A percentile compares a stretch with the other conserved stretches of the same genome.
These are phyloP conservation scores for Lutjanus argentimaculatus DNA, from an alignment of 2,797 vertebrate genomes.

Conservation along the genomic window DNA sequence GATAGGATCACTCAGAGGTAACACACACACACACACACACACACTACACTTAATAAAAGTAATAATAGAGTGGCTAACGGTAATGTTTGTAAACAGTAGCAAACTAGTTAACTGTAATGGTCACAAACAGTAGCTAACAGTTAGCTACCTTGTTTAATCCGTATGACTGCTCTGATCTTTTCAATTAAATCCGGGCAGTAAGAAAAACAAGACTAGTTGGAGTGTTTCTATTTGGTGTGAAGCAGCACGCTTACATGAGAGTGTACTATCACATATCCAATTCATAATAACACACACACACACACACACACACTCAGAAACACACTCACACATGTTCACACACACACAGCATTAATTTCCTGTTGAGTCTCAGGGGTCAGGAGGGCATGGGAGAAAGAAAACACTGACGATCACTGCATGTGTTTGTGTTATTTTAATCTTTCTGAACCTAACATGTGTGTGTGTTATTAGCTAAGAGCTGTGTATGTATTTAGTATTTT, in stretches of 20 bases:
- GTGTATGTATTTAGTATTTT: neutral
- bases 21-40: conserved; percentile 47
- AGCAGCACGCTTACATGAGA: neutral
- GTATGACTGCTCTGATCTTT: too few species aligned
- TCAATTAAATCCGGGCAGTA: too few species aligned
- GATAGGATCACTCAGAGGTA: conserved; percentile 90
- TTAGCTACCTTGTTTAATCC: too few species aligned
- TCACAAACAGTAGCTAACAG: too few species aligned
- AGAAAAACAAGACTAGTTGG: too few species aligned
- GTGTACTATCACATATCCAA: neutral
- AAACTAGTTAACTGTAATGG: too few species aligned
- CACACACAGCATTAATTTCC: conserved; percentile 58
- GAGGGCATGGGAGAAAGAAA: conserved; percentile 70
- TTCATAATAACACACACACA: neutral
- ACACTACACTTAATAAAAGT: too few species aligned
- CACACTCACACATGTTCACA: conserved; percentile 27
- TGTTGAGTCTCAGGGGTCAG: conserved; percentile 63
- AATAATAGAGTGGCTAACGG: too few species aligned
- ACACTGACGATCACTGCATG: conserved; percentile 57
- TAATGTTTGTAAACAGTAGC: too few species aligned
- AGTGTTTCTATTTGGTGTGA: neutral
- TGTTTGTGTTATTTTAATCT: conserved; percentile 32
- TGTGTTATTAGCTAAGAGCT: neutral
- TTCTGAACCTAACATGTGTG: neutral
- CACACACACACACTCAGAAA: neutral